Base-by-base conservation (phyloP, 1,140 invertebrate genomes). In the Eciton burchellii region DNA sequence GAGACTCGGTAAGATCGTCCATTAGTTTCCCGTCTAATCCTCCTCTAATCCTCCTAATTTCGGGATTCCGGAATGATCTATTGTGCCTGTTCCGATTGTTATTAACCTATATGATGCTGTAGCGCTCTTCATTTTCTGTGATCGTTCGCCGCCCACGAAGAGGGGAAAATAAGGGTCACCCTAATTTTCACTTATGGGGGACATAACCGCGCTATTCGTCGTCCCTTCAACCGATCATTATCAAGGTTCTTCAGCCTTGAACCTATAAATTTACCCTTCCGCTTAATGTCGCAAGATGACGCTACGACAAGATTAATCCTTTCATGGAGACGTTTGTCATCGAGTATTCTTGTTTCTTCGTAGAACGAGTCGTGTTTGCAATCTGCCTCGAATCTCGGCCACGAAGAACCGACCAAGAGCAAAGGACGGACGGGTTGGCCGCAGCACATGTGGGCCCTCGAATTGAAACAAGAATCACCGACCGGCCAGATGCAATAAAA, bases 381-480 rank as follows among this genome's bases (percentile, higher is more conserved):
- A 9, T 85, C 90, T 12, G 41, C 43, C 68, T 85, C 88, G 66
- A 86, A 71, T 72, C 88, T 88, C n/a, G 82, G 81, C 3, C 62
- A 84, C n/a, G 93, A 94, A 81, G 91, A 92, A 74, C 90, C 87
- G 29, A 91, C 93, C 49, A 95, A 95, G 86, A 91, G 92, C 41
- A 98, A 97, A 94, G 97, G 98, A 9, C 95, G 98, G 83, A 99
- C 98, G 11, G 98, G 98, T 26, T 99, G 98, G 98, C 98, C 98
- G 0, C 98, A 99, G 89, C 97, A 98, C 92, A 98, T 99, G 83
- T 99, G 98, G 98, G 98, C 98, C 0, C 94, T 97, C 24, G 97
- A 98, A 92, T 94, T 97, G 84, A 98, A 97, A 89, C 97, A 97
- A 86, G 97, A 97, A 94, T 95, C 93, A n/a, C 85, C 90, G 8